Conservation (phyloP, 2,113 vertebrate species). For the Phaetusa simplex region DNA sequence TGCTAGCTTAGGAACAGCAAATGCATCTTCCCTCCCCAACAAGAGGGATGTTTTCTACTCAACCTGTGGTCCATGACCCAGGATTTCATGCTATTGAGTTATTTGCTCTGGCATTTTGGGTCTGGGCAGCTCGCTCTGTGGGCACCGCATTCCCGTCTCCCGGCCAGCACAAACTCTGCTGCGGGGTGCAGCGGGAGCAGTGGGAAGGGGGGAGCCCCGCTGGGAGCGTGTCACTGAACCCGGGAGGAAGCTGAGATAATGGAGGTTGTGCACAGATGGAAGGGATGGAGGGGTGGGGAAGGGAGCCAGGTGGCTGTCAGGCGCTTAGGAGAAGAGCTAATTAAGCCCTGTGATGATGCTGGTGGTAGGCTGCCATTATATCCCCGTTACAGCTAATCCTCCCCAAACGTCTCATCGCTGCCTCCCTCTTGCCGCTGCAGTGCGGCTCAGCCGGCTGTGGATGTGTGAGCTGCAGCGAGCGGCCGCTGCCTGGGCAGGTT, state of each 20-base stretch:
- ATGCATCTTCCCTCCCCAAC: background rate
- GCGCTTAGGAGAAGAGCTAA: background rate
- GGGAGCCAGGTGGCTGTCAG: background rate
- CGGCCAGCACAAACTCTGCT: background rate
- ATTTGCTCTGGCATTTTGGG: background rate
- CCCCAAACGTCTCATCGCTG: background rate
- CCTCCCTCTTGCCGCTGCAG: background rate
- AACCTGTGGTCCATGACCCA: background rate
- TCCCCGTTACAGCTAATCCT: background rate
- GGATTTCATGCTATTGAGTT: accelerated
- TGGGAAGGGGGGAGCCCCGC: background rate
- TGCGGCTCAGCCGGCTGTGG: background rate
- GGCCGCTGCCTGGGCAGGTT: background rate
- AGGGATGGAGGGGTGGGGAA: background rate
- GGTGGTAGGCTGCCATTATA: background rate
- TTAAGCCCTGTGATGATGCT: background rate
- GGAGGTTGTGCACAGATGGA: background rate
- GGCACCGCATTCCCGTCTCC: background rate
- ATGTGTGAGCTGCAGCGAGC: background rate
- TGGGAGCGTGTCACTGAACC: background rate
- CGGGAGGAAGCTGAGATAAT: background rate
- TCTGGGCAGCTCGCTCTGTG: accelerated
- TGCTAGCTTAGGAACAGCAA: background rate
- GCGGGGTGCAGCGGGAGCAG: accelerated
- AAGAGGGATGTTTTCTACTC: background rate